A percentile compares a stretch with the other conserved stretches of the same genome.
Evolutionary conservation across 1,140 invertebrate genomes (phyloP).

Genomic region (Lucilia sericata): DNA sequence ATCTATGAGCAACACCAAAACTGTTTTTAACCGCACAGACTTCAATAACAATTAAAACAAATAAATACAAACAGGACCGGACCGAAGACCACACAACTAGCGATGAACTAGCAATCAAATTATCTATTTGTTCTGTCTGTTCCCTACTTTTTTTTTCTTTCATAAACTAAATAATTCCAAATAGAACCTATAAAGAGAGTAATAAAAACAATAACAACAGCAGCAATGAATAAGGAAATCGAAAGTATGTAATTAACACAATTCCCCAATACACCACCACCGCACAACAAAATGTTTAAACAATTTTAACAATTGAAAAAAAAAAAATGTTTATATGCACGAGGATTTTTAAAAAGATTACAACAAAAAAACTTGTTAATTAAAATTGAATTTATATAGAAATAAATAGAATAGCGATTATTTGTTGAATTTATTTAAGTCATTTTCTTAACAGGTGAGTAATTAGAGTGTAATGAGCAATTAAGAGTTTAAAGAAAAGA

Average conservation of each 20-base stretch:
- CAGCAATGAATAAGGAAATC: not conserved
- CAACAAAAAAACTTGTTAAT: not conserved
- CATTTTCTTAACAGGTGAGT: constrained; percentile 1
- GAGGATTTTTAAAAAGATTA: not conserved
- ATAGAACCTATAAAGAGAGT: not conserved
- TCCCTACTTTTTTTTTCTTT: too few species aligned
- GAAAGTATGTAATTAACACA: constrained; percentile 22
- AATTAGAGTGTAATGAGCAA: not conserved
- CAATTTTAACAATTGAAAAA: not conserved
- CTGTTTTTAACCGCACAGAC: not conserved
- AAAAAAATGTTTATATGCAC: not conserved
- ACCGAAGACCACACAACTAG: not conserved
- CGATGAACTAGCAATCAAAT: not conserved
- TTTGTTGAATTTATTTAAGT: not conserved
- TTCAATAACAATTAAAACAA: constrained; percentile 27
- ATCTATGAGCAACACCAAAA: not conserved
- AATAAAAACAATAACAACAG: not conserved
- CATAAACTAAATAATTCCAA: too few species aligned
- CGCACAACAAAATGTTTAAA: not conserved
- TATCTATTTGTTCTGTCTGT: not conserved
- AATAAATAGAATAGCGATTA: not conserved
- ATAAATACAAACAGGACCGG: not conserved
- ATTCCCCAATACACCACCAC: not conserved
- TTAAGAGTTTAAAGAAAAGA: not conserved
- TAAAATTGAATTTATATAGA: not conserved